A percentile compares a stretch with the other conserved stretches of the same genome.
Evolutionary conservation across 92 coral and sea anemone genomes (phyloP).

Genomic region (Galaxea fascicularis): DNA sequence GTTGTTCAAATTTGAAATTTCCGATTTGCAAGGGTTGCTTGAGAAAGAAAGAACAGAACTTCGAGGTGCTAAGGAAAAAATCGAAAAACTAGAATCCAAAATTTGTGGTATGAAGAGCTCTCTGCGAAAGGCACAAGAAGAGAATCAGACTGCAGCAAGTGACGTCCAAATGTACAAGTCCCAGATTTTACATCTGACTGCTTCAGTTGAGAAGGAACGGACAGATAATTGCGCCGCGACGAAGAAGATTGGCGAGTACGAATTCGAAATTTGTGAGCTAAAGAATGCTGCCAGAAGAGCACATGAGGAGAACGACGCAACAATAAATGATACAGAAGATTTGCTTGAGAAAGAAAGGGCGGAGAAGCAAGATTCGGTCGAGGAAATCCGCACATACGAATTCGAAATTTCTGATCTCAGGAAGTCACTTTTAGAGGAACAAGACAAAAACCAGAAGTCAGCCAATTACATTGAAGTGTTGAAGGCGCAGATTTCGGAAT

Average conservation of each 20-base stretch:
- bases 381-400: background rate
- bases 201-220: slow-evolving; percentile 7
- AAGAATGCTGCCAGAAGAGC: background rate
- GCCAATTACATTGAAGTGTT: background rate
- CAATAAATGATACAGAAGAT: background rate
- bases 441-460: background rate
- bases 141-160: background rate
- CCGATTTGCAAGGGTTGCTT: slow-evolving; percentile 35
- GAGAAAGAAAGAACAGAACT: slow-evolving; percentile 13
- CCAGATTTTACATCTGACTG: background rate
- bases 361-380: slow-evolving; percentile 24
- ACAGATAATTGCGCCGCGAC: background rate
- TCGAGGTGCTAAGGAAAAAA: background rate
- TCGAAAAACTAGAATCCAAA: slow-evolving; percentile 1
- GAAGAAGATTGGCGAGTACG: background rate
- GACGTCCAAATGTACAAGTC: background rate
- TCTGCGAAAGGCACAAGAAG: background rate
- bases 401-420: slow-evolving; percentile 50
- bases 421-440: slow-evolving; percentile 35
- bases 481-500: background rate
- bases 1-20: slow-evolving; percentile 17
- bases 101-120: slow-evolving; percentile 10
- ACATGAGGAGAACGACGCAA: background rate
- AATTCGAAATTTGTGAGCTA: slow-evolving; percentile 11
- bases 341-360: slow-evolving; percentile 40